Evolutionary conservation across 2,797 vertebrate species (phyloP), one percentile per base, ranked within the genome.

Genomic region (Meriones psammophilus): DNA sequence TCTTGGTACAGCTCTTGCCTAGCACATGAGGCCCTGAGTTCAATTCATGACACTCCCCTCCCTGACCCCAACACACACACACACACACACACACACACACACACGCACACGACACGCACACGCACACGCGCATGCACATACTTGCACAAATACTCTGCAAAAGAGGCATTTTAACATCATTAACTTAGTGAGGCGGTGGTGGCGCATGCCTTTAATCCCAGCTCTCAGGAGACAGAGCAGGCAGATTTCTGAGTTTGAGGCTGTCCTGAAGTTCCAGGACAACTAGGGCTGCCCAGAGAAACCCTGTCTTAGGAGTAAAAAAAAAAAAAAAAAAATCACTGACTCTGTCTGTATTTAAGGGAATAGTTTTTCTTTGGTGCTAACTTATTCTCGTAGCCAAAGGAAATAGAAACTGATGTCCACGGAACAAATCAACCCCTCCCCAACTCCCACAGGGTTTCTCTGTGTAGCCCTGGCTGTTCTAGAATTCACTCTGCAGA

Each of bases 341-440:
- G 71, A 56, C 28, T 54, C 22, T 92, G 39, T 62, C 22, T 92
- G 39, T 62, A 62, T 58, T 89, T 71, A 89, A 79, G 58, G 26
- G 14, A 42, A 39, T 15, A 81, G 56, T 7, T 94, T 56, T 71
- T 73, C 64, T 71, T 73, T 54, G 92, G 69, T 79, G 64, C 28
- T 46, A 88, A 18, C 33, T 84, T 77, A 83, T 69, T 92, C 39
- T 12, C 76, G 50, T 74, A 79, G n/a, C 74, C 90, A 77, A 74
- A 76, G 39, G n/a, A 69, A 78, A 90, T 58, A 58, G 30, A 91
- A 58, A 94, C 0, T 7, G 62, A 83, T 36, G 83, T 39, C n/a
- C 84, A 74, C 17, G 62, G 15, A 66, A 83, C n/a, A 60, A 81
- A 81, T 8, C 12, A 80, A 60, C 13, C 20, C 71, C 18, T 8